Conservation (phyloP, 2,888 invertebrate species). For the Diploptera punctata region DNA sequence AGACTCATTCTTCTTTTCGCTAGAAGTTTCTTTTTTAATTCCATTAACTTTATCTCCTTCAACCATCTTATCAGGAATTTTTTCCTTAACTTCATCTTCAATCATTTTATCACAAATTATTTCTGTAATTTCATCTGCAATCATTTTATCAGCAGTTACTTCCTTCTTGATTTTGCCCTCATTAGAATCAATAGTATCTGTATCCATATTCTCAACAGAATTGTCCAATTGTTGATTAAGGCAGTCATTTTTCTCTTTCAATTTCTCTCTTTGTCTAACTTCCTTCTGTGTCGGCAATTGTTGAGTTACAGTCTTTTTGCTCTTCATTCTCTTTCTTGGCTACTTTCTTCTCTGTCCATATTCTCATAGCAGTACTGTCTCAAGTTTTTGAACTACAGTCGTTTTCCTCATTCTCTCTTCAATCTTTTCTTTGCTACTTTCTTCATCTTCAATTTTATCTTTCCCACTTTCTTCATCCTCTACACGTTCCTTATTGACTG, state of each 20-base stretch:
- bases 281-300: no score
- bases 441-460: not conserved
- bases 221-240: no score
- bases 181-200: no score
- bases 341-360: no score
- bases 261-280: no score
- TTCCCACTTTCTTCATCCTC: constrained; percentile 14
- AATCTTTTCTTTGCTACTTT: not conserved
- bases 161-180: not conserved
- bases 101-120: not conserved
- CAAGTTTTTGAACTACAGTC: not conserved
- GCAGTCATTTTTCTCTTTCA: no score
- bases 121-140: not conserved
- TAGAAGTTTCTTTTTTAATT: not conserved
- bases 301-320: no score
- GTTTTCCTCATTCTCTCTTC: not conserved
- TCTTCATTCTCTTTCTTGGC: no score
- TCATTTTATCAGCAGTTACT: not conserved
- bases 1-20: not conserved
- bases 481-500: constrained; percentile 2
- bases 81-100: not conserved
- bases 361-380: no score
- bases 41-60: not conserved
- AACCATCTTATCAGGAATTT: not conserved
- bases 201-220: no score